Evolutionary conservation across 1,140 invertebrate genomes (phyloP).

Genomic region (Pomacea maculata): DNA sequence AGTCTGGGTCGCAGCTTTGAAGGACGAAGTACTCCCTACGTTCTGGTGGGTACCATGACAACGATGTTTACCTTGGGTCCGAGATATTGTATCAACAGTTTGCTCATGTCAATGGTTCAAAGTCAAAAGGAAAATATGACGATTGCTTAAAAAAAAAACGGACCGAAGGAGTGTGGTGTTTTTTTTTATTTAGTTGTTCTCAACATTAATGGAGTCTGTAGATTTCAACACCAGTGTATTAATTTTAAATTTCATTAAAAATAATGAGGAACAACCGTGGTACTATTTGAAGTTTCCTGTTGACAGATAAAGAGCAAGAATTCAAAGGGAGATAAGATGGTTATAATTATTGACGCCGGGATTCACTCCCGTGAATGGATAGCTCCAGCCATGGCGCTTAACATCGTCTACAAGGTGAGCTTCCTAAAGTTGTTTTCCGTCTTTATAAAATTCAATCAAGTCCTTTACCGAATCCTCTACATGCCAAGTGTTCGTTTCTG

Average conservation of each 20-base stretch:
- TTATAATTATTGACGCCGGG: constrained; percentile 50
- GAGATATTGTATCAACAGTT: too few species aligned
- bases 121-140: too few species aligned
- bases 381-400: constrained; percentile 63
- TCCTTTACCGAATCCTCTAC: not conserved
- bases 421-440: not conserved
- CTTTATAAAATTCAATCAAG: not conserved
- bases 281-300: not conserved
- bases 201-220: too few species aligned
- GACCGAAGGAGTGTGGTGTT: too few species aligned
- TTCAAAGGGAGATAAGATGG: constrained; percentile 26
- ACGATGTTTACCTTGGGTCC: too few species aligned
- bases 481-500: too few species aligned
- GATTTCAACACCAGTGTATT: too few species aligned
- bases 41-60: constrained; percentile 35
- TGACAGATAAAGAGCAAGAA: constrained; percentile 8
- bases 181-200: too few species aligned
- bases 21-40: constrained; percentile 39
- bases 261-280: too few species aligned
- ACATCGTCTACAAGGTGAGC: constrained; percentile 62
- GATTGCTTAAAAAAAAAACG: too few species aligned
- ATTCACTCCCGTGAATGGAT: constrained; percentile 69
- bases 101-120: too few species aligned
- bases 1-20: constrained; percentile 43
- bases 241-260: too few species aligned